Base-by-base conservation (phyloP, 2,113 vertebrate species). In the crab-eating macaque (Macaca fascicularis) region DNA sequence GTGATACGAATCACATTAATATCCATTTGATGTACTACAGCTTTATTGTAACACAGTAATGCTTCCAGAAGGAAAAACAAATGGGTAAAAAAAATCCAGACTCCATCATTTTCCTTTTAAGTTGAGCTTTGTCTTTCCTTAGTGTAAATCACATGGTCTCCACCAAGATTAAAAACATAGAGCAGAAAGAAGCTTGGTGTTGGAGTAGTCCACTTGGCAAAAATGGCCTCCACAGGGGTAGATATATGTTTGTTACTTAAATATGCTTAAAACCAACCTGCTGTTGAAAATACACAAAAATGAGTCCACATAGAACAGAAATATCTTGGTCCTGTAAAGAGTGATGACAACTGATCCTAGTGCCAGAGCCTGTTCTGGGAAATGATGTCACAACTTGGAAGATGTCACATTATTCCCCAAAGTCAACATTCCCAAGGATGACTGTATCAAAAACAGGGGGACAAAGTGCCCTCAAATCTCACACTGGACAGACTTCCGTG, bases 221-320 rank as follows among this genome's bases (percentile, higher is more conserved):
- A 96, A 91, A 81, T 23, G 92, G 80, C 82, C 79, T 78, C 45
- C 38, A 80, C 6, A 0, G 32, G 35, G 90, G 43, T 50, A 95
- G 17, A 11, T 84, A 64, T 5, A 10, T 0, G 40, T 83, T 93
- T 93, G 48, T 87, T 92, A 95, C 81, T 95, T 96, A 96, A 96
- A 96, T 64, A 97, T 84, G 88, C 75, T 82, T 61, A 81, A 97
- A 93, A 94, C n/a, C 79, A 94, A 85, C 64, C 72, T 32, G 67
- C 52, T 94, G 25, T 96, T 97, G 93, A 70, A 96, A 90, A 97
- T 82, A 0, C 64, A 50, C 0, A 1, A 97, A 94, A 82, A 69
- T 88, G 40, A 94, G 40, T 89, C 83, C 82, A 96, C 86, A 93
- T 75, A 83, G 98, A 98, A 83, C 38, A 97, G 95, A 97, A 90